Evolutionary conservation across 2,888 invertebrate species (phyloP).

Genomic region (Andrena marginata): DNA sequence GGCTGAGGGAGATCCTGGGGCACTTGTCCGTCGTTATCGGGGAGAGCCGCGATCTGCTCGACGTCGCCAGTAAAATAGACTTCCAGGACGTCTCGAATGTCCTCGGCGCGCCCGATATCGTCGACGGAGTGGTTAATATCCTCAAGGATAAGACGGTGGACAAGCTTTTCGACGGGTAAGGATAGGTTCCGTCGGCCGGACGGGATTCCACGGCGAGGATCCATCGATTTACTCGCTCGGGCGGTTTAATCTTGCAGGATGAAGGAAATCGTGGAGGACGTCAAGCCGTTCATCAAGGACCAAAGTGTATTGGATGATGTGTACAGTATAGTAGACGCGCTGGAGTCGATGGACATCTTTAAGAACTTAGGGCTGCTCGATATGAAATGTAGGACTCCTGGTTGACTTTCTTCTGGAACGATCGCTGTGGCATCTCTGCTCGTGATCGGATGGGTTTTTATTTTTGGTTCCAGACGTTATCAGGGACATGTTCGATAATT

Average conservation of each 20-base stretch:
- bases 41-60: conserved; percentile 85
- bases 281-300: conserved; percentile 84
- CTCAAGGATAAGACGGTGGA: conserved; percentile 85
- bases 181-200: not conserved
- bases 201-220: not conserved
- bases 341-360: conserved; percentile 85
- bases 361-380: conserved; percentile 85
- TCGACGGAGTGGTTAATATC: conserved; percentile 85
- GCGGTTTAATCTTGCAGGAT: conserved; percentile 82
- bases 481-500: conserved; percentile 81
- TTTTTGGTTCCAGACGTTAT: conserved; percentile 73
- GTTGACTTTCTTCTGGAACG: not conserved
- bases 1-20: conserved; percentile 85
- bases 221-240: not conserved
- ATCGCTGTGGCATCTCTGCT: not conserved
- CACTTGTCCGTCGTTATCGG: conserved; percentile 84
- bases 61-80: conserved; percentile 85
- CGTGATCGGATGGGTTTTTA: too few relatives aligned
- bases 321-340: conserved; percentile 82
- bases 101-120: conserved; percentile 81
- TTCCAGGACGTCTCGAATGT: conserved; percentile 82
- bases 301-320: conserved; percentile 84
- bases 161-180: conserved; percentile 85
- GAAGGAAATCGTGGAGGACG: conserved; percentile 85
- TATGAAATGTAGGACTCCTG: conserved; percentile 84